phyloP scores from a whole-genome alignment of 2,888 invertebrate species.

The Macrophya annulata region DNA sequence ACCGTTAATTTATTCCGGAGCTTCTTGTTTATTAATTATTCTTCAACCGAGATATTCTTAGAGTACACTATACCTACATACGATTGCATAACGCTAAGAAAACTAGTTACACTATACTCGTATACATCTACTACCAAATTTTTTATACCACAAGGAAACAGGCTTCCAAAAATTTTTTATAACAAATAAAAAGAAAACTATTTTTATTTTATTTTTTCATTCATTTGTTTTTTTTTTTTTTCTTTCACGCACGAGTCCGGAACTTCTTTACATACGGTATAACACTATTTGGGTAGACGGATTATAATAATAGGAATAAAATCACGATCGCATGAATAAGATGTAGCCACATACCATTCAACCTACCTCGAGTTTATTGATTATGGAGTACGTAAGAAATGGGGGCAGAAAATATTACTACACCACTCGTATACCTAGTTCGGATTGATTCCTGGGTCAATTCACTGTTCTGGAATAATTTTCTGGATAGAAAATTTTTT shows the following conservation, averaged over 20 bases:
- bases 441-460: neutral
- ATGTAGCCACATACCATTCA: neutral
- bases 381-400: neutral
- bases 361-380: constrained; percentile 22
- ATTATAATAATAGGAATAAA: neutral
- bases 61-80: neutral
- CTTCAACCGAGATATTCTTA: neutral
- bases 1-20: constrained; percentile 69
- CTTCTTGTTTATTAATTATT: constrained; percentile 57
- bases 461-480: neutral
- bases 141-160: too few species aligned
- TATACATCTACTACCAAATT: too few species aligned
- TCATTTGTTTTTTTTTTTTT: too few species aligned
- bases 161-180: too few species aligned
- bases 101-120: neutral
- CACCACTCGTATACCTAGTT: neutral
- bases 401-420: constrained; percentile 6
- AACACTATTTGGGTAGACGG: neutral
- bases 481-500: too few species aligned
- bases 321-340: neutral
- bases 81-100: constrained; percentile 13
- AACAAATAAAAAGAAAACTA: too few species aligned
- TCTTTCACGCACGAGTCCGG: neutral
- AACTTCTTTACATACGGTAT: neutral
- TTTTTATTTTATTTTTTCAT: too few species aligned